Evolutionary conservation across 2,888 invertebrate species (phyloP).

Genomic region (Palloptera scutellata): DNA sequence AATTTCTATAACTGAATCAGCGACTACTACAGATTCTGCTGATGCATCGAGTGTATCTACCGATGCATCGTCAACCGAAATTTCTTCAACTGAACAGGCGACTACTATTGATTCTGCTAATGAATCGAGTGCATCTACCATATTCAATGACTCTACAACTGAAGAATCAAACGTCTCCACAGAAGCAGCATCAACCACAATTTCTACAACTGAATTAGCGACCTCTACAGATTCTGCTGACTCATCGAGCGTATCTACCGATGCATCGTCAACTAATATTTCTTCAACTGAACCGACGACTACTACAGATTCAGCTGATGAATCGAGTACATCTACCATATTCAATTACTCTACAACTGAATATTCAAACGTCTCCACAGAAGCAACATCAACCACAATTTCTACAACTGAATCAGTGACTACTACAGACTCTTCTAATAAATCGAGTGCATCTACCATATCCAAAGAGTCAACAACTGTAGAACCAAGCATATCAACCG

Average conservation of each 20-base stretch:
- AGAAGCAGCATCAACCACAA: not conserved
- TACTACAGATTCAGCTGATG: not conserved
- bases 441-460: not conserved
- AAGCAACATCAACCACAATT: not conserved
- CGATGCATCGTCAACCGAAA: not conserved
- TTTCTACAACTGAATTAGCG: constrained; percentile 1
- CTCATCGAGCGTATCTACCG: not conserved
- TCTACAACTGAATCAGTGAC: not conserved
- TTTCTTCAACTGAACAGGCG: not conserved
- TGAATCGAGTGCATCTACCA: not conserved
- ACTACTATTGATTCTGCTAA: not conserved
- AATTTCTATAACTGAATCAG: constrained; percentile 1
- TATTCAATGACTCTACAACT: not conserved
- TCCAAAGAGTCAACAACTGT: not conserved
- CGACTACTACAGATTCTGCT: not conserved
- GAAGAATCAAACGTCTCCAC: not conserved
- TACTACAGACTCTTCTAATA: not conserved
- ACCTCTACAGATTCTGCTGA: constrained; percentile 13
- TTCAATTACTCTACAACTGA: not conserved
- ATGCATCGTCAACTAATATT: not conserved
- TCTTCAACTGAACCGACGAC: constrained; percentile 13
- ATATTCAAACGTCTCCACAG: not conserved
- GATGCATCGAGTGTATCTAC: not conserved
- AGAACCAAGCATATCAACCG: not conserved
- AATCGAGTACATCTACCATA: too few relatives aligned